Evolutionary conservation across 2,888 invertebrate species (phyloP).

Genomic region (Brachyopa scutellaris): DNA sequence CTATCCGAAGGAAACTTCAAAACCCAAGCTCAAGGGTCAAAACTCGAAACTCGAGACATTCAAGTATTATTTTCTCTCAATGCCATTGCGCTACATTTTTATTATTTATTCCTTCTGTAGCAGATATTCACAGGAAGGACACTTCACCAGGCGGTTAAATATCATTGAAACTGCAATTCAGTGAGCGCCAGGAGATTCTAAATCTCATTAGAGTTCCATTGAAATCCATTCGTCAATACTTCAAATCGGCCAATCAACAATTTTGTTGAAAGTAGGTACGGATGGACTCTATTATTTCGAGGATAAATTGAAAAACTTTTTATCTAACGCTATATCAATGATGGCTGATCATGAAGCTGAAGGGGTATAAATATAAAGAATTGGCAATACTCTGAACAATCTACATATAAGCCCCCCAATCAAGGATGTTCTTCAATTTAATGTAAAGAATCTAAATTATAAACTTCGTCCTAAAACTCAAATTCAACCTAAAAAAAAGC

Average conservation of each 20-base stretch:
- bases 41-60: too few relatives aligned
- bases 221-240: conserved; percentile 26
- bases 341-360: conserved; percentile 24
- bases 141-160: not conserved
- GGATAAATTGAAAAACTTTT: conserved; percentile 20
- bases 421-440: conserved; percentile 5
- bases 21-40: too few relatives aligned
- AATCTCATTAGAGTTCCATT: not conserved
- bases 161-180: conserved; percentile 11
- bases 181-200: not conserved
- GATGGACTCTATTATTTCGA: not conserved
- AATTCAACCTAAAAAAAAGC: too few relatives aligned
- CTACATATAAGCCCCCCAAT: not conserved
- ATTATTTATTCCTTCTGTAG: not conserved
- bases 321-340: not conserved
- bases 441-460: conserved; percentile 24
- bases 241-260: conserved; percentile 25
- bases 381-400: too few relatives aligned
- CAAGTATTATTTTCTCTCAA: not conserved
- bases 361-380: conserved; percentile 5
- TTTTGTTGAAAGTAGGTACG: too few relatives aligned
- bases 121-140: not conserved
- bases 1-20: too few relatives aligned
- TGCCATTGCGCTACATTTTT: not conserved
- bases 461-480: conserved; percentile 18